Evolutionary conservation across 2,797 vertebrate genomes (phyloP).

Genomic region (Enteromius unitaeniatus): DNA sequence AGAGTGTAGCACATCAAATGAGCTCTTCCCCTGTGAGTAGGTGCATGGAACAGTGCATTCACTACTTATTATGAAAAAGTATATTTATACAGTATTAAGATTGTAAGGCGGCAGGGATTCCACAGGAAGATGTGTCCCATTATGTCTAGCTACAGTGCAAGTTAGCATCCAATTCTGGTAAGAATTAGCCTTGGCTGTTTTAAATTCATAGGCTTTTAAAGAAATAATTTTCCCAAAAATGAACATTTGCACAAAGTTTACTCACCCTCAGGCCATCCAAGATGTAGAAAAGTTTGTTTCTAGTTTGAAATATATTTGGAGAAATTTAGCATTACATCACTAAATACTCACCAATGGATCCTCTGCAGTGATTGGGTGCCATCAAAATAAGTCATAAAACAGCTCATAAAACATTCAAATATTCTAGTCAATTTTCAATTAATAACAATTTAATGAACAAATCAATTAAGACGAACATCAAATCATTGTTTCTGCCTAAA

Average conservation of each 20-base stretch:
- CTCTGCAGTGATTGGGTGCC: not conserved
- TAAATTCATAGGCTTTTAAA: not conserved
- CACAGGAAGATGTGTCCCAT: conserved; percentile 24
- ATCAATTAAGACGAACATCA: not conserved
- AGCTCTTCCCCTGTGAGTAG: conserved; percentile 31
- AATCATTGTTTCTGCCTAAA: not conserved
- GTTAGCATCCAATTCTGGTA: not conserved
- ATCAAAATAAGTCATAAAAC: not conserved
- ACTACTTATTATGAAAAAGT: conserved; percentile 24
- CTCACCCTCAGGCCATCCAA: not conserved
- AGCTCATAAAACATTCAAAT: not conserved
- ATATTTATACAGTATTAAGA: conserved; percentile 28
- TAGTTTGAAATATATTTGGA: not conserved
- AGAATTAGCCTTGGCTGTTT: not conserved
- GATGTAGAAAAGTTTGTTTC: not conserved
- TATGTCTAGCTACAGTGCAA: not conserved
- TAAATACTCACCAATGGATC: not conserved
- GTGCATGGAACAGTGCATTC: conserved; percentile 31
- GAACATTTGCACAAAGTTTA: not conserved
- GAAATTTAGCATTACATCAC: not conserved
- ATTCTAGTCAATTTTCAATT: not conserved
- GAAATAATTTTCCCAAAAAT: not conserved
- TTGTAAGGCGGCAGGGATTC: conserved; percentile 12
- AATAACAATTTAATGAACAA: not conserved
- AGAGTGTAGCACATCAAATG: conserved; percentile 40